Evolutionary conservation across 2,797 vertebrate species (phyloP), one percentile per base, ranked within the genome.

Genomic region (Takifugu rubripes): DNA sequence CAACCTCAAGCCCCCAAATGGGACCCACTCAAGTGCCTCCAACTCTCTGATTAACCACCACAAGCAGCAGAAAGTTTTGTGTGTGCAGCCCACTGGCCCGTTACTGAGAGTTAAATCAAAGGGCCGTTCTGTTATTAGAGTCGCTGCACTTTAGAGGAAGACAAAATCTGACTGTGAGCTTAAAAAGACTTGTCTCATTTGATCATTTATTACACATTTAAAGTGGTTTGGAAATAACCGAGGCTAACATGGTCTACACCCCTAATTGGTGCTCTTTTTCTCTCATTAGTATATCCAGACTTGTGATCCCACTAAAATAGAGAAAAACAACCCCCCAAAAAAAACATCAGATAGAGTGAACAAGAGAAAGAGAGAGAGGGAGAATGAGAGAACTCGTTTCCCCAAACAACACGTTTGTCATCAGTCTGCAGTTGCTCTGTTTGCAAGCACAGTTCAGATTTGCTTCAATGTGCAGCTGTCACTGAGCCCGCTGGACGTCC

Each of bases 161-260:
- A 87, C 84, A 86, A 90, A 87, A 84, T 81, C 88, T 69, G 77
- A 89, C 88, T 88, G 85, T 78, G 87, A 83, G 82, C 88, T 88
- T 88, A 90, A 90, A 89, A 79, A 82, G 61, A 84, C 72, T 88
- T 89, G 90, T 91, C 89, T 89, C 73, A 89, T 91, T 89, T 90
- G 87, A 92, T 91, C 88, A 91, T 91, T 92, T 91, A 91, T 88
- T 89, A 89, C 87, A 90, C 90, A 88, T 90, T 92, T 90, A 87
- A 88, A 90, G 86, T 86, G 86, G 85, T 90, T 91, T 90, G 85
- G 90, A 90, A 92, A 90, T 85, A 85, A 80, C 82, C 83, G 83
- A 89, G 84, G 84, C 86, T 80, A 78, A 70, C 81, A 78, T 81
- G 89, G 88, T 91, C 84, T 85, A 71, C 77, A 79, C 84, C 84